A percentile compares a stretch with the other conserved stretches of the same genome.
phyloP scores from a whole-genome alignment of 2,113 vertebrate genomes.

The Cynoglossus semilaevis region DNA sequence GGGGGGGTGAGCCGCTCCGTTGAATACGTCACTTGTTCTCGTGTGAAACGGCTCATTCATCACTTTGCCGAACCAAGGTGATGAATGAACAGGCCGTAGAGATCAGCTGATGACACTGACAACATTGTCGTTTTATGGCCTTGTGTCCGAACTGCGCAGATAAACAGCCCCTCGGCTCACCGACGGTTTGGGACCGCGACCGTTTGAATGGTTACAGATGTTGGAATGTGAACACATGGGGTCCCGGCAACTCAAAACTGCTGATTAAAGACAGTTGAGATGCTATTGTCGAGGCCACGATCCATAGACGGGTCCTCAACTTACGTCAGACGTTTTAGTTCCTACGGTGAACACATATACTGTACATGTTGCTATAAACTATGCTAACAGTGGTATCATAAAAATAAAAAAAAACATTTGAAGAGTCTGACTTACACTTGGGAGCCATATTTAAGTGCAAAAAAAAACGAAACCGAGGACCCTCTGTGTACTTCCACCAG shows the following conservation, averaged over 20 bases:
- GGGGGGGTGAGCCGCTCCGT: constrained; percentile 1
- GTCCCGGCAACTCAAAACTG: constrained; percentile 39
- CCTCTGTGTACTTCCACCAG: constrained; percentile 20
- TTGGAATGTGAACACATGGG: constrained; percentile 72
- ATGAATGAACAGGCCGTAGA: constrained; percentile 26
- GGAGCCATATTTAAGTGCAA: too few species aligned
- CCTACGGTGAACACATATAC: too few species aligned
- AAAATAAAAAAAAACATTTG: too few species aligned
- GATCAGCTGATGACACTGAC: constrained; percentile 2
- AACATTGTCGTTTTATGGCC: constrained; percentile 12
- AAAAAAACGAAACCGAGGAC: too few species aligned
- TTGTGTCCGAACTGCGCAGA: background rate
- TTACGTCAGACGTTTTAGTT: too few species aligned
- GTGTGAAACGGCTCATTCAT: constrained; percentile 29
- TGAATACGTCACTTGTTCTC: constrained; percentile 17
- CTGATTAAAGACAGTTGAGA: constrained; percentile 61
- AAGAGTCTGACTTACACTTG: too few species aligned
- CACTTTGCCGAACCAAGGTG: background rate
- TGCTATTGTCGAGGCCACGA: constrained; percentile 50
- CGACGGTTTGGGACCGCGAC: constrained; percentile 27
- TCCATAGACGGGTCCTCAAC: constrained; percentile 7
- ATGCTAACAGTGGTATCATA: too few species aligned
- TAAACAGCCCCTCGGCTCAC: background rate
- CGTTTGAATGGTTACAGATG: constrained; percentile 38
- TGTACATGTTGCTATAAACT: too few species aligned